phyloP scores from a whole-genome alignment of 2,888 invertebrate genomes.

The Hydrotaea cyrtoneurina region DNA sequence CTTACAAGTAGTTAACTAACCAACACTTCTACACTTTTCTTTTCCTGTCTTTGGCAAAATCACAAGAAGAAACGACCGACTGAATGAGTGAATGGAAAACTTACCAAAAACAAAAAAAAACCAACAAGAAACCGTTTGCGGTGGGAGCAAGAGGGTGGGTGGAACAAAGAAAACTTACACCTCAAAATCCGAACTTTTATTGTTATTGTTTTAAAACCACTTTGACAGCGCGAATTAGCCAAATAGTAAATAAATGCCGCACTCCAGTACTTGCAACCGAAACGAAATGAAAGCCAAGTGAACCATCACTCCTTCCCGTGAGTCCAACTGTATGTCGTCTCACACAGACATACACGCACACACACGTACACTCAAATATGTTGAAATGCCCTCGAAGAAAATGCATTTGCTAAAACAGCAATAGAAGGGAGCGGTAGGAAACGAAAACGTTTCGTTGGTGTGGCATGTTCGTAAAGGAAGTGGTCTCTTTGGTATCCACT shows the following conservation, averaged over 20 bases:
- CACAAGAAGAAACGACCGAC: constrained; percentile 25
- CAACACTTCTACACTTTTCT: constrained; percentile 59
- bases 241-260: constrained; percentile 77
- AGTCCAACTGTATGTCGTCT: constrained; percentile 39
- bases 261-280: constrained; percentile 32
- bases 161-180: background rate
- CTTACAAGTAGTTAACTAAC: constrained; percentile 60
- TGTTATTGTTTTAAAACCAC: constrained; percentile 76
- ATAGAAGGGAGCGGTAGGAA: background rate
- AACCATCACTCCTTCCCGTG: background rate
- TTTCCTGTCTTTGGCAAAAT: constrained; percentile 17
- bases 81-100: background rate
- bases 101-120: constrained; percentile 5
- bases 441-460: constrained; percentile 30
- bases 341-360: too few relatives aligned
- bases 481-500: constrained; percentile 60
- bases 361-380: too few relatives aligned
- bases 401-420: background rate
- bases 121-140: constrained; percentile 14
- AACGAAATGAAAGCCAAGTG: background rate
- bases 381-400: background rate
- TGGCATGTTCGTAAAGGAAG: constrained; percentile 53
- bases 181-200: constrained; percentile 68
- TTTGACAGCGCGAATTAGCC: constrained; percentile 79
- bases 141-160: background rate